These are phyloP conservation scores for Sebastes schlegelii DNA, from an alignment of 2,113 vertebrate species.

Conservation along the genomic window DNA sequence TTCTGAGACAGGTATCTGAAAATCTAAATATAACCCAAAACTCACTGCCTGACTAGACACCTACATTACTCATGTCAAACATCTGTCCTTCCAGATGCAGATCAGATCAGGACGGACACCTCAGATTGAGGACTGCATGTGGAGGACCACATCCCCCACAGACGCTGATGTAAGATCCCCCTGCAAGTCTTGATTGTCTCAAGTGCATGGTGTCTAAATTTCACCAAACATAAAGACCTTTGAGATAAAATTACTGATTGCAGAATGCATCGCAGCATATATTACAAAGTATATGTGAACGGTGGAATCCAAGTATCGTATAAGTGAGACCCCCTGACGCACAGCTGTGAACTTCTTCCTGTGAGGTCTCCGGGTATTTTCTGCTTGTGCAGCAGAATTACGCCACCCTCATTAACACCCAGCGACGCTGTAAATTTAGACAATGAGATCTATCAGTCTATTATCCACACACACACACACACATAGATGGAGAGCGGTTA, in stretches of 20 bases:
- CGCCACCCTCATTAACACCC: slow-evolving; percentile 13
- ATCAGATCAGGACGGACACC: not conserved
- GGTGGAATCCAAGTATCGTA: not conserved
- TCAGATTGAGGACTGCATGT: not conserved
- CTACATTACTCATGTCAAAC: not conserved
- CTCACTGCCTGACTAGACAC: not conserved
- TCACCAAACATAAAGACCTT: not conserved
- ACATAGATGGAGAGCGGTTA: not conserved
- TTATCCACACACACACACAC: slow-evolving; percentile 9
- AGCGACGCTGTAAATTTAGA: slow-evolving; percentile 27
- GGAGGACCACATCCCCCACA: no score
- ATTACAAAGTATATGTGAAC: not conserved
- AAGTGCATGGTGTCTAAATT: not conserved
- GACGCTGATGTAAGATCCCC: not conserved
- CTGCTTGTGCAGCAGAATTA: slow-evolving; percentile 23
- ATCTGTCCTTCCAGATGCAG: not conserved
- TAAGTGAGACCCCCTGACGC: not conserved
- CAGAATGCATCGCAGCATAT: not conserved
- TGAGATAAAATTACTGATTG: not conserved
- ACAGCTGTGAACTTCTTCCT: slow-evolving; percentile 23
- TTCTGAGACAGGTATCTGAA: no score
- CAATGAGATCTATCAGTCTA: slow-evolving; percentile 7
- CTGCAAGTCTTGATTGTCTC: not conserved
- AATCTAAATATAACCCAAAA: not conserved
- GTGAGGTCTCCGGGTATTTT: slow-evolving; percentile 37